Percentiles rank a stretch among this genome's conserved stretches.
These are phyloP conservation scores for Perccottus glenii DNA, from an alignment of 2,113 vertebrate genomes.

Conservation along the genomic window DNA sequence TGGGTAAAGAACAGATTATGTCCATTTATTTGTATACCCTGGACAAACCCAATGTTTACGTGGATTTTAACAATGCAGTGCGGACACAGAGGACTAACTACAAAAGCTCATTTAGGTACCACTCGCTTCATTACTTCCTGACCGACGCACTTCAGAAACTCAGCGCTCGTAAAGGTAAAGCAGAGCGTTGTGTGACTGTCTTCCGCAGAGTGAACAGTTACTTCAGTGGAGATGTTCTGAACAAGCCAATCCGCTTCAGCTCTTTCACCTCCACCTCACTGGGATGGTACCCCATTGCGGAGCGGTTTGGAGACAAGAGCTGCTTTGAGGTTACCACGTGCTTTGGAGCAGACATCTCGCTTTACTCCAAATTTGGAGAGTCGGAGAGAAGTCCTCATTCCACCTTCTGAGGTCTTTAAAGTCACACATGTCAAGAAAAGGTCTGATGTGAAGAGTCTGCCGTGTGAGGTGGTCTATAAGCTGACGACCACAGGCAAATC, in stretches of 20 bases:
- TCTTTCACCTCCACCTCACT: constrained; percentile 28
- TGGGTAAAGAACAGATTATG: constrained; percentile 38
- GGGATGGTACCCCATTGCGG: constrained; percentile 5
- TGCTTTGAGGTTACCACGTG: constrained; percentile 63
- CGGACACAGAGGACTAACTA: constrained; percentile 23
- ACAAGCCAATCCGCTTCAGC: constrained; percentile 44
- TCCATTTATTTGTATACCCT: constrained; percentile 49
- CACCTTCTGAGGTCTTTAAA: constrained; percentile 58
- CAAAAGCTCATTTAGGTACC: constrained; percentile 45
- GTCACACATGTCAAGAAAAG: constrained; percentile 32
- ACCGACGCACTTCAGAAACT: constrained; percentile 45
- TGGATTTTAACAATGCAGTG: constrained; percentile 49
- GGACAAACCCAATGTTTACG: constrained; percentile 26
- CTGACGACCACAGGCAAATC: constrained; percentile 10
- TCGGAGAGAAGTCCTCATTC: constrained; percentile 41
- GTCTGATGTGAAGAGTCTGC: constrained; percentile 5
- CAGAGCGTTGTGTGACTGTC: constrained; percentile 22
- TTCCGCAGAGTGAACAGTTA: constrained; percentile 15
- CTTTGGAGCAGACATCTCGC: constrained; percentile 52
- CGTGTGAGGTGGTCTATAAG: constrained; percentile 45
- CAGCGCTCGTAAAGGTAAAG: constrained; percentile 8
- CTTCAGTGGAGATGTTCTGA: constrained; percentile 16
- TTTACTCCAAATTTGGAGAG: constrained; percentile 36
- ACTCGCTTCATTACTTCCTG: constrained; percentile 48
- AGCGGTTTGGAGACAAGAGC: not conserved